Evolutionary conservation across 1,140 invertebrate genomes (phyloP).

Genomic region (Drosophila sucinea): DNA sequence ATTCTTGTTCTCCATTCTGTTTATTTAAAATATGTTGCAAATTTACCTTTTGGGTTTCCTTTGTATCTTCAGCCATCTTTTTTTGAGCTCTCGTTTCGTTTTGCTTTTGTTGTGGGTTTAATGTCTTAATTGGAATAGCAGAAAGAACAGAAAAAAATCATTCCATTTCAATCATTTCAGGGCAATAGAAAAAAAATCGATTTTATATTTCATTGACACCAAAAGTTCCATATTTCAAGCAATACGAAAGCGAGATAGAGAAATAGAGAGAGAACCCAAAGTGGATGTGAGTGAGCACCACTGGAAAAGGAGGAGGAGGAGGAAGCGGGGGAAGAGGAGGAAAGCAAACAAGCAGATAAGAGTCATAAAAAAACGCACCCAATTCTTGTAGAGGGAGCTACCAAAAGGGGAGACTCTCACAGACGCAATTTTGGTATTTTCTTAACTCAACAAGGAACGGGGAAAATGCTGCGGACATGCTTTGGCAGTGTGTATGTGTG

Average conservation of each 20-base stretch:
- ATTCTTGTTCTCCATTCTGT: constrained; percentile 30
- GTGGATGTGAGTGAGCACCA: constrained; percentile 31
- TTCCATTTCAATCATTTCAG: constrained; percentile 1
- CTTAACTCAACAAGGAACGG: constrained; percentile 38
- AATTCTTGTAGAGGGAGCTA: neutral
- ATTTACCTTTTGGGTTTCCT: constrained; percentile 70
- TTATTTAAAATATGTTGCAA: constrained; percentile 76
- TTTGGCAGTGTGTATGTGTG: no score
- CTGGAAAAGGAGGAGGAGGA: no score
- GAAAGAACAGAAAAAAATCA: constrained; percentile 15
- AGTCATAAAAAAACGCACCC: constrained; percentile 71
- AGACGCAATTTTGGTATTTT: constrained; percentile 33
- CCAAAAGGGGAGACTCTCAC: neutral
- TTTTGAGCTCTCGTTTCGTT: constrained; percentile 18
- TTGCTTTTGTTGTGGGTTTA: constrained; percentile 35
- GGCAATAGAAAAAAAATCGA: constrained; percentile 42
- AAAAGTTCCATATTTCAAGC: constrained; percentile 77
- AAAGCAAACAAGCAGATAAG: constrained; percentile 67
- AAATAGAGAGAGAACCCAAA: constrained; percentile 13
- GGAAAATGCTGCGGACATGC: constrained; percentile 15
- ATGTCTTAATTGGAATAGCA: constrained; percentile 62
- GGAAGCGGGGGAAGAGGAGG: neutral
- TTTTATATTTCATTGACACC: constrained; percentile 76
- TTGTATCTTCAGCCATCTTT: constrained; percentile 24
- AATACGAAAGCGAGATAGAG: constrained; percentile 38